phyloP scores from a whole-genome alignment of 2,797 vertebrate genomes.

The Fistularia commersonii region DNA sequence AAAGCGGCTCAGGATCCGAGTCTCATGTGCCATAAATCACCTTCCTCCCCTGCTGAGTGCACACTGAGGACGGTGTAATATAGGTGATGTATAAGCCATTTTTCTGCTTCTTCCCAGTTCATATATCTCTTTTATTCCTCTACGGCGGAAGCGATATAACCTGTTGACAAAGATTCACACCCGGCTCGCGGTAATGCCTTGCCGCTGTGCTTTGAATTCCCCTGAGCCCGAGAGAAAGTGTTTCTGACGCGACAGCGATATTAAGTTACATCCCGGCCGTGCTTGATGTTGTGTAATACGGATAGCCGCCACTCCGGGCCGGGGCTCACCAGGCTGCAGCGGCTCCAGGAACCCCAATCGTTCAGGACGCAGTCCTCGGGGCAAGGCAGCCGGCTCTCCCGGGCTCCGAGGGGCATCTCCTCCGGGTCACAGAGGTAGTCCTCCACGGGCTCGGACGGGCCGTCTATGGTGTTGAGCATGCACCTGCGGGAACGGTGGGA shows the following conservation, averaged over 20 bases:
- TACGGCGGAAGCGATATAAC: conserved; percentile 38
- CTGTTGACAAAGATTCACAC: conserved; percentile 49
- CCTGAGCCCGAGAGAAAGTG: conserved; percentile 23
- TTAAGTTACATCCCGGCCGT: conserved; percentile 41
- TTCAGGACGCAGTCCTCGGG: conserved; percentile 94
- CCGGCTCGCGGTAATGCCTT: conserved; percentile 25
- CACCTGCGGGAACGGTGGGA: conserved; percentile 75
- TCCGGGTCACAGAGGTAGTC: conserved; percentile 98
- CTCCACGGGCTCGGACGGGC: conserved; percentile 89
- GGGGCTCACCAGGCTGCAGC: conserved; percentile 87
- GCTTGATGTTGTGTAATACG: conserved; percentile 12
- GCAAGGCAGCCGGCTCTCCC: conserved; percentile 89
- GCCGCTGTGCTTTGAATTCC: conserved; percentile 27
- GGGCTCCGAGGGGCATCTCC: conserved; percentile 92
- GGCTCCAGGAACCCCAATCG: conserved; percentile 91
- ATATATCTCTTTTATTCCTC: conserved; percentile 43
- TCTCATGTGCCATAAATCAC: conserved; percentile 45
- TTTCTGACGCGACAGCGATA: conserved; percentile 37
- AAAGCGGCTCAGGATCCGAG: background rate
- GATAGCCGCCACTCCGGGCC: conserved; percentile 19
- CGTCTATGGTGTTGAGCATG: conserved; percentile 95
- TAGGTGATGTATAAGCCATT: conserved; percentile 37
- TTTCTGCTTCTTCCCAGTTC: conserved; percentile 38
- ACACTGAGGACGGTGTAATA: conserved; percentile 34
- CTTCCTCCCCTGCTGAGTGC: conserved; percentile 28